These are phyloP conservation scores for Rhadinocentrus ornatus DNA, from an alignment of 2,797 vertebrate species.

Conservation along the genomic window DNA sequence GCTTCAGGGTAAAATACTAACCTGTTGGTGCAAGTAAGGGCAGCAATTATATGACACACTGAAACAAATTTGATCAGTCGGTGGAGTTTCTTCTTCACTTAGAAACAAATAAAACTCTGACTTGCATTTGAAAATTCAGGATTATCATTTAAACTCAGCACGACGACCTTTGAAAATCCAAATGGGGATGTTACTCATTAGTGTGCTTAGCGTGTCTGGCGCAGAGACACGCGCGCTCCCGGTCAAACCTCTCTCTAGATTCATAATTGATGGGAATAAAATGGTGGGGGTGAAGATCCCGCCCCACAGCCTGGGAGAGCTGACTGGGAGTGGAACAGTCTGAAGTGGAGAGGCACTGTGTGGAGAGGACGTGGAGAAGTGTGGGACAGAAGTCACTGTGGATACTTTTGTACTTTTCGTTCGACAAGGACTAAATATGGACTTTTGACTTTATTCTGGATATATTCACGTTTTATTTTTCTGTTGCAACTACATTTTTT, in stretches of 20 bases:
- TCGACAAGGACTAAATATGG: background rate
- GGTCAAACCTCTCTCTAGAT: conserved; percentile 19
- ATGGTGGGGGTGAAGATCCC: conserved; percentile 37
- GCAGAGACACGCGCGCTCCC: background rate
- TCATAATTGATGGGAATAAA: conserved; percentile 27
- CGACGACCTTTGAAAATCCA: background rate
- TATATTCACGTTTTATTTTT: background rate
- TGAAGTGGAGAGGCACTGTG: conserved; percentile 20
- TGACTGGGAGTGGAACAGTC: conserved; percentile 6
- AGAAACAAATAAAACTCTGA: conserved; percentile 16
- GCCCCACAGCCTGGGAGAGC: conserved; percentile 42
- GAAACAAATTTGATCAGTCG: conserved; percentile 6
- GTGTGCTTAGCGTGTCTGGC: background rate
- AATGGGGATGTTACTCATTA: background rate
- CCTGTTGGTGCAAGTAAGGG: conserved; percentile 47
- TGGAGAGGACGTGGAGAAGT: conserved; percentile 21
- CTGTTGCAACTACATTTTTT: background rate
- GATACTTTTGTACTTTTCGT: conserved; percentile 7
- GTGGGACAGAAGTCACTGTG: background rate
- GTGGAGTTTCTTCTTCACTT: background rate
- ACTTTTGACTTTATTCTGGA: conserved; percentile 17
- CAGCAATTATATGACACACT: conserved; percentile 41
- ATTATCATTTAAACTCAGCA: background rate
- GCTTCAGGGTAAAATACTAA: conserved; percentile 1
- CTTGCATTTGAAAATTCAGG: background rate